Percentiles rank a stretch among this genome's conserved stretches.
These are phyloP conservation scores for Parazoanthus atlanticus DNA, from an alignment of 92 coral and sea anemone genomes.

Conservation along the genomic window DNA sequence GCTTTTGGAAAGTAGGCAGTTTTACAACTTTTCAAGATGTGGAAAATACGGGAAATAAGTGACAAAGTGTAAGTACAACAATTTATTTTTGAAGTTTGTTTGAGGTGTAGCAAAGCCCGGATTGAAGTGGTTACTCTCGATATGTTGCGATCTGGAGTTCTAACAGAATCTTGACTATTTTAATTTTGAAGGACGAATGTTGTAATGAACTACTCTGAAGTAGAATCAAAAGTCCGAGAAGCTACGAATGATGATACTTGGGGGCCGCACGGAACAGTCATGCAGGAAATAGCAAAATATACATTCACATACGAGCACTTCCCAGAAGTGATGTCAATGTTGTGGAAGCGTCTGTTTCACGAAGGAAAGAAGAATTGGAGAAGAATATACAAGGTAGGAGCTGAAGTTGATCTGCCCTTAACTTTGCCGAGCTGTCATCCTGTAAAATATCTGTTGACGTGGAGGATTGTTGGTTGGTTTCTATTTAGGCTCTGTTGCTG, in stretches of 20 bases:
- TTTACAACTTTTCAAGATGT: constrained; percentile 67
- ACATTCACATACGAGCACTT: constrained; percentile 97
- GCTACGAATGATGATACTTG: constrained; percentile 99
- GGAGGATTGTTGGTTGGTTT: not conserved
- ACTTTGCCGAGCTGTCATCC: not conserved
- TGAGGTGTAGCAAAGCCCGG: constrained; percentile 2
- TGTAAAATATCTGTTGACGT: constrained; percentile 18
- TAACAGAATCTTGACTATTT: constrained; percentile 34
- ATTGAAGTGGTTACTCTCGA: constrained; percentile 23
- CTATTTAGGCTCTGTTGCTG: constrained; percentile 79
- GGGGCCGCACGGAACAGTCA: constrained; percentile 98
- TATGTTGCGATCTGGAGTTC: constrained; percentile 10
- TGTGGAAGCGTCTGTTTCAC: constrained; percentile 97
- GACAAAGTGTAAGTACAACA: constrained; percentile 91
- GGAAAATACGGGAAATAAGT: constrained; percentile 96
- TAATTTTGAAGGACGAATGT: constrained; percentile 82
- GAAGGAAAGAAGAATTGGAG: constrained; percentile 94
- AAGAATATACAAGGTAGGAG: constrained; percentile 88
- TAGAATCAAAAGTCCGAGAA: constrained; percentile 97
- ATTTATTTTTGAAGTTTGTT: constrained; percentile 21
- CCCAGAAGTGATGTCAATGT: constrained; percentile 99
- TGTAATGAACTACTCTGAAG: constrained; percentile 98
- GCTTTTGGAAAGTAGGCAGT: not conserved
- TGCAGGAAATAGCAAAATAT: constrained; percentile 94
- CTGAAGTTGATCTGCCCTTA: not conserved